Evolutionary conservation across 2,888 invertebrate species (phyloP), one percentile per base, ranked within the genome.

Genomic region (Pristionchus fissidentatus): DNA sequence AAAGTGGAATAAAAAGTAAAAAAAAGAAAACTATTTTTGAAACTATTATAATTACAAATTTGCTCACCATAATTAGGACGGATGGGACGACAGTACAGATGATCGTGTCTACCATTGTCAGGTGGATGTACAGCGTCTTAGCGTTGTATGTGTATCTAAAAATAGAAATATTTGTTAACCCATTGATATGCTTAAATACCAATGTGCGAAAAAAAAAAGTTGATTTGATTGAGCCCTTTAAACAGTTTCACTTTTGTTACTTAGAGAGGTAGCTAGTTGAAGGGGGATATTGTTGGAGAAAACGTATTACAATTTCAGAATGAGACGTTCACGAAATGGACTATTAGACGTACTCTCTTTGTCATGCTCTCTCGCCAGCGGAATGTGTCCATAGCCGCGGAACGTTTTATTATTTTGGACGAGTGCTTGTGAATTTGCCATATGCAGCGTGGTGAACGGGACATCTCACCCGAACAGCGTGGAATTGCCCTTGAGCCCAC

Each of bases 1-100:
- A n/a, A n/a, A n/a, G n/a, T n/a, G n/a, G n/a, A n/a, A n/a, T n/a
- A n/a, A 70, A 35, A 41, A 10, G 29, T 35, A 70, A 15, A 29
- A 38, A 38, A 13, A 19, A 22, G 32, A 70, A n/a, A n/a, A 13
- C 49, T 49, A 49, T 13, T 49, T 19, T 19, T 49, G 8, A 19
- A 49, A 13, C 49, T 19, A 13, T 49, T 8, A 49, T 49, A 10
- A 60, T n/a, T n/a, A n/a, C n/a, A n/a, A n/a, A 70, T 38, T 15
- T 7, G 7, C 82, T 70, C 15, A 83, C 85, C 85, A 92, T 88
- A 70, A 92, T 91, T 60, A 92, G 83, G 55, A 92, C 83, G 13
- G 91, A 88, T 0, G 92, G 92, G 4, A 91, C 81, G 10, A 91
- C 84, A 2, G 90, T 91, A 77, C 90, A 91, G 55, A 90, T 80